These are phyloP conservation scores for Prunella strophiata DNA, from an alignment of 2,797 vertebrate genomes.

Conservation along the genomic window DNA sequence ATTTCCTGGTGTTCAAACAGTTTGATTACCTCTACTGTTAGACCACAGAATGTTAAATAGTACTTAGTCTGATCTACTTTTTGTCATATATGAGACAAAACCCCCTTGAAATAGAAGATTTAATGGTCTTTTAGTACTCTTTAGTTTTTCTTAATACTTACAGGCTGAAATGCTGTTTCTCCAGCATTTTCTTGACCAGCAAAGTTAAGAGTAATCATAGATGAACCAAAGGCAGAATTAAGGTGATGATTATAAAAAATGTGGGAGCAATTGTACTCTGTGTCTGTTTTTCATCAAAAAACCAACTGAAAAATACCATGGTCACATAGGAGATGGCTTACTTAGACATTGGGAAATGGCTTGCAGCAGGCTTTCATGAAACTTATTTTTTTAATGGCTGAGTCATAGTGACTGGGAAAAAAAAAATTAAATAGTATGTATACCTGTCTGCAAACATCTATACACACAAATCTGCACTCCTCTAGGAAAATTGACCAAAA, in stretches of 20 bases:
- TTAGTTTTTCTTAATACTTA: neutral
- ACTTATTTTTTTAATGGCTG: neutral
- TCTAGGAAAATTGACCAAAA: neutral
- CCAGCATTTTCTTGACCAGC: neutral
- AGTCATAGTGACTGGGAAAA: neutral
- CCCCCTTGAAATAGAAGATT: neutral
- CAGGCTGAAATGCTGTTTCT: neutral
- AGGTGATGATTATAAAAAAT: neutral
- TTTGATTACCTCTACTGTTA: neutral
- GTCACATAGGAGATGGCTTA: neutral
- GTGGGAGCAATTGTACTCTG: neutral
- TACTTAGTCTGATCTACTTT: neutral
- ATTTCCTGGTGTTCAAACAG: neutral
- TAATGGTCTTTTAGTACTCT: neutral
- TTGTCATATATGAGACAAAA: neutral
- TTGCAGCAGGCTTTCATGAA: neutral
- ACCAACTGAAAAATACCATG: neutral
- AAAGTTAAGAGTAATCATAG: neutral
- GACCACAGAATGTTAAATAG: neutral
- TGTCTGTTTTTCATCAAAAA: neutral
- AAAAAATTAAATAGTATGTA: neutral
- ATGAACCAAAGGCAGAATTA: neutral
- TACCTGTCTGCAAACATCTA: neutral
- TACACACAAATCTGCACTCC: neutral
- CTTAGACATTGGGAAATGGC: neutral